phyloP scores from a whole-genome alignment of 2,888 invertebrate genomes.

The Caenorhabditis imperialis region DNA sequence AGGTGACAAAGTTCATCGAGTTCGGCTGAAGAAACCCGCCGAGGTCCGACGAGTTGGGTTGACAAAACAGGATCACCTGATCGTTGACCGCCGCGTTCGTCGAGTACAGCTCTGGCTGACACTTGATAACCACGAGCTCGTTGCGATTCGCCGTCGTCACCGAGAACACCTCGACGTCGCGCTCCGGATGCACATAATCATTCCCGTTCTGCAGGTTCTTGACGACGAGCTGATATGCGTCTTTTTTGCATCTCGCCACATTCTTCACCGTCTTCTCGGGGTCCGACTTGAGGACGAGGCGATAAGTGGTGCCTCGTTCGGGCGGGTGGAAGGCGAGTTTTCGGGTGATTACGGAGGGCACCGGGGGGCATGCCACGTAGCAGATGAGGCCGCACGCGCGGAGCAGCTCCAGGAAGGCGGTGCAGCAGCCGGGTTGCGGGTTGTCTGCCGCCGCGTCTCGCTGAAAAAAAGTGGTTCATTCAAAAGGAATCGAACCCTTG shows the following conservation, averaged over 20 bases:
- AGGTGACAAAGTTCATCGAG: constrained; percentile 47
- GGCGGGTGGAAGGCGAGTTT: constrained; percentile 75
- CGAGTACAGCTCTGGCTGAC: constrained; percentile 17
- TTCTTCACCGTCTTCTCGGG: constrained; percentile 37
- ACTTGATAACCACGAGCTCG: constrained; percentile 52
- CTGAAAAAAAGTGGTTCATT: too few species aligned
- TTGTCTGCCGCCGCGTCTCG: constrained; percentile 19
- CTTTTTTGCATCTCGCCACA: constrained; percentile 32
- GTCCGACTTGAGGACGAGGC: constrained; percentile 31
- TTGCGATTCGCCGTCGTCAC: constrained; percentile 42
- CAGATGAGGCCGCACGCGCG: constrained; percentile 62
- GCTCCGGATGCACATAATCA: constrained; percentile 29
- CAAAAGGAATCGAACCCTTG: too few species aligned
- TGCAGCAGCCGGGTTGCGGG: constrained; percentile 47
- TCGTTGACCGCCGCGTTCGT: constrained; percentile 17
- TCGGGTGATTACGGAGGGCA: constrained; percentile 66
- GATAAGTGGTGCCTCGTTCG: constrained; percentile 45
- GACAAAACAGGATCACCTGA: constrained; percentile 68
- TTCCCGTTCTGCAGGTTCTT: constrained; percentile 22
- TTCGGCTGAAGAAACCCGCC: constrained; percentile 65
- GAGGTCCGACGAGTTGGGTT: constrained; percentile 72
- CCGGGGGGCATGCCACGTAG: constrained; percentile 69
- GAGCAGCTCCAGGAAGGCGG: constrained; percentile 33
- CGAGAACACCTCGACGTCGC: constrained; percentile 36
- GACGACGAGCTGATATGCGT: constrained; percentile 31